Conservation (phyloP, 2,888 invertebrate genomes). For the Zele albiditarsus region DNA sequence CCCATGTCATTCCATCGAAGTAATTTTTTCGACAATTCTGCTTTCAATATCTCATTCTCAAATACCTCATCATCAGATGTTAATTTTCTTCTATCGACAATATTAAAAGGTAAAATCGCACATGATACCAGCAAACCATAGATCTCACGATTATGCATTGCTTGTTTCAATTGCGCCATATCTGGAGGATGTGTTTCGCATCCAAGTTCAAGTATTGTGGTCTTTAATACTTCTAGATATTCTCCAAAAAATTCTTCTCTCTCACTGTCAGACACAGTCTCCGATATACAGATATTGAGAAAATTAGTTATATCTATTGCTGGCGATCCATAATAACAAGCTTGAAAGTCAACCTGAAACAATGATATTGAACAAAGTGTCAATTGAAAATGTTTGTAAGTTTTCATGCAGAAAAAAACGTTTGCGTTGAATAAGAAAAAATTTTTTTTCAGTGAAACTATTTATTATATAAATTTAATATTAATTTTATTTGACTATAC, state of each 20-base stretch:
- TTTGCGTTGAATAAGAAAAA: too few species aligned
- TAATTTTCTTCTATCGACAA: slow-evolving; percentile 52
- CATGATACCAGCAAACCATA: slow-evolving; percentile 58
- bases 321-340: slow-evolving; percentile 71
- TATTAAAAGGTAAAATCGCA: slow-evolving; percentile 58
- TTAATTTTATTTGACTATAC: too few species aligned
- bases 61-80: slow-evolving; percentile 50
- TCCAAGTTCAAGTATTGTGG: slow-evolving; percentile 57
- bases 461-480: too few species aligned
- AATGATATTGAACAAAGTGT: slow-evolving; percentile 1
- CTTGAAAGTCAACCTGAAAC: slow-evolving; percentile 74
- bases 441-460: too few species aligned
- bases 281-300: slow-evolving; percentile 67
- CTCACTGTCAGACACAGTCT: slow-evolving; percentile 51
- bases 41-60: slow-evolving; percentile 48
- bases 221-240: slow-evolving; percentile 54
- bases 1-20: slow-evolving; percentile 57
- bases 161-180: slow-evolving; percentile 51
- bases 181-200: slow-evolving; percentile 61
- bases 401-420: too few species aligned
- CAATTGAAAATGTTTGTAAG: too few species aligned
- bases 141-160: slow-evolving; percentile 49
- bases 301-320: slow-evolving; percentile 73
- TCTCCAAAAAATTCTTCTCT: slow-evolving; percentile 56
- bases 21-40: slow-evolving; percentile 56